Evolutionary conservation across 2,888 invertebrate genomes (phyloP).

Genomic region (Cephus pulcher): DNA sequence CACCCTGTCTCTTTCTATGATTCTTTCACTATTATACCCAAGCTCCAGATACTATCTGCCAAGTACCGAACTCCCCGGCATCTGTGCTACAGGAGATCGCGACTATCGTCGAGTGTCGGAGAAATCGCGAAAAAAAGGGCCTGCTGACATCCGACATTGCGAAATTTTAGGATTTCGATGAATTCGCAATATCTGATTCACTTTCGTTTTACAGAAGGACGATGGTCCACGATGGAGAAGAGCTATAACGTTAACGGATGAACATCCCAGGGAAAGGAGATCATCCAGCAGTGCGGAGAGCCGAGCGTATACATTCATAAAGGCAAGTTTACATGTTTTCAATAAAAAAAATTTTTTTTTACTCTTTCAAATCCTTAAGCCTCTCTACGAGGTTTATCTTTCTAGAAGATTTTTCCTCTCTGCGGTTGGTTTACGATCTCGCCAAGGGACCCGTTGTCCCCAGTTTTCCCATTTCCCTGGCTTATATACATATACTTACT

Average conservation of each 20-base stretch:
- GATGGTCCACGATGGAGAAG: conserved; percentile 43
- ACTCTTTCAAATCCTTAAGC: neutral
- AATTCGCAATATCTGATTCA: neutral
- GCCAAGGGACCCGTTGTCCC: neutral
- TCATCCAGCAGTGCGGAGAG: conserved; percentile 57
- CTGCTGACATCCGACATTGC: neutral
- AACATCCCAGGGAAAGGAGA: conserved; percentile 30
- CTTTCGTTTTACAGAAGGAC: conserved; percentile 42
- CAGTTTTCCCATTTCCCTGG: neutral
- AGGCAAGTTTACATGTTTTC: conserved; percentile 43
- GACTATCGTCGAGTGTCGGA: neutral
- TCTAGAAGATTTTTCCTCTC: neutral
- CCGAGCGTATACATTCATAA: conserved; percentile 63
- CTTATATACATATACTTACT: neutral
- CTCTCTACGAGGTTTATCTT: neutral
- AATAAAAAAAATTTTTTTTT: too few relatives aligned
- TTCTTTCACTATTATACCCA: neutral
- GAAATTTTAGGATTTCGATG: neutral
- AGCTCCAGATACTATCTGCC: neutral
- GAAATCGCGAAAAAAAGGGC: neutral
- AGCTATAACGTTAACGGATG: conserved; percentile 25
- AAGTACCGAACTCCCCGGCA: neutral
- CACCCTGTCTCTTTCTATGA: neutral
- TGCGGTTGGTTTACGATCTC: neutral
- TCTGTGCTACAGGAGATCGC: neutral